Base-by-base conservation (phyloP, 2,113 vertebrate genomes). In the Pseudolaguvia tuberculata region DNA sequence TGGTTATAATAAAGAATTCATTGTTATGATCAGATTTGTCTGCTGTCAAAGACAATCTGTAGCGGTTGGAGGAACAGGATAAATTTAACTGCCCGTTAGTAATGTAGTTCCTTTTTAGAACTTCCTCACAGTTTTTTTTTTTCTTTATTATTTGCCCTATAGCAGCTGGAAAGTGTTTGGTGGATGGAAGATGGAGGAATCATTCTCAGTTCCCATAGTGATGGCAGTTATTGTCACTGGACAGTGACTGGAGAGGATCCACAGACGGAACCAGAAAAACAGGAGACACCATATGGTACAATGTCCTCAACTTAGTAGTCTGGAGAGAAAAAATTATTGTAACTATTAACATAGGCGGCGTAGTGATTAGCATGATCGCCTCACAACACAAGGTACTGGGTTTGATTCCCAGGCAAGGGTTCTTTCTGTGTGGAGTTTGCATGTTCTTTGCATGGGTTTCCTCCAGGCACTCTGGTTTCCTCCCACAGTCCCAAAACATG, bases 181-280 rank as follows among this genome's bases (percentile, higher is more conserved):
- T 98, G 96, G 97, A 94, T 93, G 73, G 92, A 92, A 56, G 94
- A 96, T 6, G 95, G 93, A 50, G 85, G 61, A 72, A 88, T 91
- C 79, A 89, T 98, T 50, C 83, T 98, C 81, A 98, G 94, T 80
- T 98, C 95, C 55, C 96, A 99, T 83, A 97, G 90, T 0, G 96
- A 98, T 67, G 96, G 96, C 65, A 96, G 95, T 79, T 96, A 96
- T 76, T 90, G 91, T 81, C 92, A 93, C 56, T 98, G 97, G 96
- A 87, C 86, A 0, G 84, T 94, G 58, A 87, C 89, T 3, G 83
- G 73, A 0, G 86, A 88, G 15, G 51, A 84, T 47, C 83, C 82
- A 31, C 88, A 88, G 1, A 81, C 88, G 0, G 92, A 94, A 58
- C 91, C 94, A 57, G 89, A 95, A 83, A 91, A 92, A 81, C 94